These are phyloP conservation scores for Tenebrosternarchus preto DNA, from an alignment of 2,113 vertebrate species.

Conservation along the genomic window DNA sequence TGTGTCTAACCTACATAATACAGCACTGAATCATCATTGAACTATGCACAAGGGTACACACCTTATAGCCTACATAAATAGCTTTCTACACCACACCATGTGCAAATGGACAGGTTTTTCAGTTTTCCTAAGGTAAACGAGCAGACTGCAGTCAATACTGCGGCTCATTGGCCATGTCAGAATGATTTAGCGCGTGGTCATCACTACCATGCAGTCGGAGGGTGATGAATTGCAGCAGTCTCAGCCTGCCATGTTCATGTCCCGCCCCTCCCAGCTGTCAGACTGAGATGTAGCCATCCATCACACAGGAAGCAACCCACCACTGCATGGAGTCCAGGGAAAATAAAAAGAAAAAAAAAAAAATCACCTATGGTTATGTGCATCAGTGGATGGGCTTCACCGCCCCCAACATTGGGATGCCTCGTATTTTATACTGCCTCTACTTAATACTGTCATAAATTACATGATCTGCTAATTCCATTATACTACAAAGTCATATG, in stretches of 20 bases:
- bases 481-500: too few relatives aligned
- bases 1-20: too few relatives aligned
- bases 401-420: too few relatives aligned
- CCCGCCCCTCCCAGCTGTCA: conserved; percentile 17
- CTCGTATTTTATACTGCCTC: too few relatives aligned
- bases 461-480: too few relatives aligned
- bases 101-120: neutral
- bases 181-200: conserved; percentile 29
- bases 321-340: neutral
- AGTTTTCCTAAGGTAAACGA: conserved; percentile 32
- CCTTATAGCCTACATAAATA: neutral
- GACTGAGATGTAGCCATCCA: conserved; percentile 41
- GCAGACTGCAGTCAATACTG: conserved; percentile 40
- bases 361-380: too few relatives aligned
- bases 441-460: too few relatives aligned
- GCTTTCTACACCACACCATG: neutral
- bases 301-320: conserved; percentile 16
- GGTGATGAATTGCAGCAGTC: conserved; percentile 32
- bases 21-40: neutral
- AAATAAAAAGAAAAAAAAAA: too few relatives aligned
- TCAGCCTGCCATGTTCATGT: conserved; percentile 19
- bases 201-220: conserved; percentile 19
- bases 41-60: neutral
- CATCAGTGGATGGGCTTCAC: too few relatives aligned
- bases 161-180: conserved; percentile 39